Base-by-base conservation (phyloP, 2,888 invertebrate species). In the Argyra leucocephala region DNA sequence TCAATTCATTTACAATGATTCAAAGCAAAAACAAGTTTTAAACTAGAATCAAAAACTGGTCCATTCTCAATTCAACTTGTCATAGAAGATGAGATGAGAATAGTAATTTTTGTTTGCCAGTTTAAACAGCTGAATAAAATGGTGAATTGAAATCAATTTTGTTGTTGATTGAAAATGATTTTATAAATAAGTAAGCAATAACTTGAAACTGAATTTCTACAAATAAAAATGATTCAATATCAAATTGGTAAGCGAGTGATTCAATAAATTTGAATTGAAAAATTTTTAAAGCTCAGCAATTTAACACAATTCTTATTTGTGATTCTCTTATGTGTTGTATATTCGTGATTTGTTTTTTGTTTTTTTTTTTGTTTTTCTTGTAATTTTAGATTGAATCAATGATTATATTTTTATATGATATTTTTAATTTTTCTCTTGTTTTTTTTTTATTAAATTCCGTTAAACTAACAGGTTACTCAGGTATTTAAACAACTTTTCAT, bases 381-480 rank as follows among this genome's bases (percentile, higher is more conserved):
- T 48, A 48, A 12, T 48, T 26, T 26, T 48, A 48, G 48, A 48
- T 48, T 48, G 48, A 48, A 48, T 48, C 18, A 48, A 48, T 48
- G 48, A 48, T 48, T 31, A 6, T 31, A 10, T 1, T 31, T 48
- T 48, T 48, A 9, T 37, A 12, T 37, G 15, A 6, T 26, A 26
- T 26, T 26, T 37, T 37, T 6, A 26, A 6, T 26, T 26, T 26
- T 6, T 26, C 9, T 37, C 12, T 15, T 37, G 9, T 48, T 48
- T 48, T 48, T 48, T 48, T 48, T 48, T 48, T 48, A 18, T 37
- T 48, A 48, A 48, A 48, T 48, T 48, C 48, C 48, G 48, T 48
- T 48, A 48, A 48, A 48, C 48, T 48, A 48, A 48, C 48, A 48
- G 48, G 48, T 48, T 48, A 48, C 48, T 48, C 48, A 48, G 48